Conservation (phyloP, 2,113 vertebrate genomes). For the Cynopterus brachyotis region DNA sequence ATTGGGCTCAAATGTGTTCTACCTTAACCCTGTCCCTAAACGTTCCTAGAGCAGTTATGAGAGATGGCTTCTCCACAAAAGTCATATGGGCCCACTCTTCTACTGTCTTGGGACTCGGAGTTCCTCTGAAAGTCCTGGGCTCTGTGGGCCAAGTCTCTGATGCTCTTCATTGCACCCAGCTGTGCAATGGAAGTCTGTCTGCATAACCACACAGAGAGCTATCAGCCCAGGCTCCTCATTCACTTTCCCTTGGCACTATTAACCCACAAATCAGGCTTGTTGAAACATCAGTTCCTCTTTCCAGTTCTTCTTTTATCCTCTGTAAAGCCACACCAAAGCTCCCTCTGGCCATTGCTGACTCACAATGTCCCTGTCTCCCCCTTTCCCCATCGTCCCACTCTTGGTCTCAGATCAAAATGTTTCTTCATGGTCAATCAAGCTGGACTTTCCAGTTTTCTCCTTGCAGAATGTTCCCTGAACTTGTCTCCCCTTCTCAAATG, state of each 20-base stretch:
- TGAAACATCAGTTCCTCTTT: conserved; percentile 45
- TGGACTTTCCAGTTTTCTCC: background rate
- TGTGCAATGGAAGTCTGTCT: background rate
- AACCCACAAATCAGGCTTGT: conserved; percentile 53
- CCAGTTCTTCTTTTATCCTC: conserved; percentile 42
- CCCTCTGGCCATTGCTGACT: conserved; percentile 41
- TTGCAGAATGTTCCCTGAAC: background rate
- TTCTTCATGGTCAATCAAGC: conserved; percentile 24
- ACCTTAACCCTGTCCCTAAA: background rate
- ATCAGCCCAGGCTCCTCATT: background rate
- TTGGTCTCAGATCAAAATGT: background rate
- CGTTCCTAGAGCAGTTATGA: background rate
- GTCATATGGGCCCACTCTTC: background rate
- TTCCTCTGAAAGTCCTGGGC: background rate
- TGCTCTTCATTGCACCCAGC: background rate
- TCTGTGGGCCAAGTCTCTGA: background rate
- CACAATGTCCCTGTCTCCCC: background rate
- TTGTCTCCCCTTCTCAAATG: background rate
- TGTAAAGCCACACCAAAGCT: conserved; percentile 20
- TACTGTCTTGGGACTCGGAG: background rate
- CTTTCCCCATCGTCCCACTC: background rate
- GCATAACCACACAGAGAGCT: background rate
- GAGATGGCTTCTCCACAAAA: background rate
- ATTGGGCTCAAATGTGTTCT: background rate
- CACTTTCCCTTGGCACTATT: conserved; percentile 29